phyloP scores from a whole-genome alignment of 2,888 invertebrate species.

The Campaea margaritaria region DNA sequence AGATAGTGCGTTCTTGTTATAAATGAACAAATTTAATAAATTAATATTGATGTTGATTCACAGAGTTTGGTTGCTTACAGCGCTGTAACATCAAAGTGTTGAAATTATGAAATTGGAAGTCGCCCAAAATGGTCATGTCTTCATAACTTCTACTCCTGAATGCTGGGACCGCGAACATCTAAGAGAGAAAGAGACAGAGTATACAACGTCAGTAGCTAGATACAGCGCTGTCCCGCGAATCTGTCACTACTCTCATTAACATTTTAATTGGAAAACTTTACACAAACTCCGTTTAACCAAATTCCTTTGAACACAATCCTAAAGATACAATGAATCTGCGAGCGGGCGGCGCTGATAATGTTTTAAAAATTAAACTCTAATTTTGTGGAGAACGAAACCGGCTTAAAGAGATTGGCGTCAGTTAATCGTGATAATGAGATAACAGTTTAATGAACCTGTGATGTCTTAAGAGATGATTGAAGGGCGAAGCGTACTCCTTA shows the following conservation, averaged over 20 bases:
- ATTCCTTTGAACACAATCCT: constrained; percentile 26
- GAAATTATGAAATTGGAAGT: too few relatives aligned
- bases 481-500: constrained; percentile 30
- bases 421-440: constrained; percentile 19
- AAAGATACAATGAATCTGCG: constrained; percentile 32
- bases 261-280: constrained; percentile 29
- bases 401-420: constrained; percentile 24
- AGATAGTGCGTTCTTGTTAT: too few relatives aligned
- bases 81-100: too few relatives aligned
- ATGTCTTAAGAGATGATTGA: constrained; percentile 47
- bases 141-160: too few relatives aligned
- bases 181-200: too few relatives aligned
- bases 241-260: constrained; percentile 18
- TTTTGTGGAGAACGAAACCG: constrained; percentile 31
- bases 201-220: not conserved
- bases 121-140: too few relatives aligned
- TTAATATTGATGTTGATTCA: too few relatives aligned
- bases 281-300: constrained; percentile 25
- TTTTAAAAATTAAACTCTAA: constrained; percentile 52
- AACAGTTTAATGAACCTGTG: constrained; percentile 55
- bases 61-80: too few relatives aligned
- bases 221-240: too few relatives aligned
- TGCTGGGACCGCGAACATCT: too few relatives aligned
- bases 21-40: too few relatives aligned
- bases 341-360: constrained; percentile 29